These are phyloP conservation scores for Arge pagana DNA, from an alignment of 2,888 invertebrate genomes.

Conservation along the genomic window DNA sequence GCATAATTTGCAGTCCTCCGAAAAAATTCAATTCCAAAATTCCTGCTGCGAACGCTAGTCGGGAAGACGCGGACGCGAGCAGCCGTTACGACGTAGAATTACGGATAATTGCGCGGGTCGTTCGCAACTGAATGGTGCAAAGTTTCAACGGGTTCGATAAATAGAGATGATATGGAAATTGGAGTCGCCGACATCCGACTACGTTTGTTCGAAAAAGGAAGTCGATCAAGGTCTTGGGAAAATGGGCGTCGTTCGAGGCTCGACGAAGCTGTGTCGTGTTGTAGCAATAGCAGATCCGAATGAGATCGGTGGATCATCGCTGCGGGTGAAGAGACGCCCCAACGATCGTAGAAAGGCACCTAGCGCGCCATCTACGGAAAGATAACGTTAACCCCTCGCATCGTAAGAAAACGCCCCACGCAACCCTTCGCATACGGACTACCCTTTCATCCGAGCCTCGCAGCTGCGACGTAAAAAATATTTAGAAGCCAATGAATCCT, in stretches of 20 bases:
- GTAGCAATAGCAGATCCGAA: no score
- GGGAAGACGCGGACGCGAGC: slow-evolving; percentile 22
- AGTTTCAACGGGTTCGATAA: no score
- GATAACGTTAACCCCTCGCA: slow-evolving; percentile 32
- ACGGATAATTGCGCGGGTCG: no score
- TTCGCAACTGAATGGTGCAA: no score
- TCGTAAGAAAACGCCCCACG: slow-evolving; percentile 37
- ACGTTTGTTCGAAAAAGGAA: slow-evolving; percentile 27
- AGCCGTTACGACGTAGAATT: slow-evolving; percentile 2
- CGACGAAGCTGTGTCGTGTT: no score
- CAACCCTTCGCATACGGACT: slow-evolving; percentile 25
- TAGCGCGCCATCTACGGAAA: slow-evolving; percentile 53
- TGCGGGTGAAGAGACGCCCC: slow-evolving; percentile 43
- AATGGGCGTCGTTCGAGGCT: slow-evolving; percentile 20
- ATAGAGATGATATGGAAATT: slow-evolving; percentile 38
- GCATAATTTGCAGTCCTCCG: no score
- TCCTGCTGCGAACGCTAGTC: slow-evolving; percentile 11
- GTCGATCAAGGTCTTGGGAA: no score
- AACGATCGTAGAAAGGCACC: slow-evolving; percentile 48
- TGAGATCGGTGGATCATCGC: slow-evolving; percentile 18
- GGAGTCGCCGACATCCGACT: slow-evolving; percentile 28
- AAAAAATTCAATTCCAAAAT: no score
- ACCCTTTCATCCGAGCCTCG: slow-evolving; percentile 26
- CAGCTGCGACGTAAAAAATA: no score
- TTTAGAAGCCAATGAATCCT: no score